Conservation (phyloP, 2,888 invertebrate species). For the Drosophila flavopinicola region DNA sequence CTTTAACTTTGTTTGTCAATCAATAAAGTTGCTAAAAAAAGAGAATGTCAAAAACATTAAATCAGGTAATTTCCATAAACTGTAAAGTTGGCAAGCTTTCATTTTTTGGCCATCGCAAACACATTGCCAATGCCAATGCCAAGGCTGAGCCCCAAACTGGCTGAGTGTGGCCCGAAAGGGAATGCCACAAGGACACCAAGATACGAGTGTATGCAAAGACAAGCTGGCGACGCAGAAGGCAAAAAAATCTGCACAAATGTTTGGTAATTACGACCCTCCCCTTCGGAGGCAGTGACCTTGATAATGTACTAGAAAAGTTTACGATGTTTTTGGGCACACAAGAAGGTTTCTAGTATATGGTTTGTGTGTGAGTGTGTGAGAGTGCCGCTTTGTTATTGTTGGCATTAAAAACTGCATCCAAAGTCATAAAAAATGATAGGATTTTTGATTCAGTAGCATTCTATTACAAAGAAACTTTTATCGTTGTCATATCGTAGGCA, state of each 20-base stretch:
- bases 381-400: slow-evolving; percentile 16
- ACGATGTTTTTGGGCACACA: slow-evolving; percentile 40
- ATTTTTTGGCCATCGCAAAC: slow-evolving; percentile 15
- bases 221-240: slow-evolving; percentile 9
- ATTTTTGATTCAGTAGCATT: slow-evolving; percentile 40
- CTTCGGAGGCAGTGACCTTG: slow-evolving; percentile 29
- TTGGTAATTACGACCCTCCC: slow-evolving; percentile 32
- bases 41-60: background rate
- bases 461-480: slow-evolving; percentile 11
- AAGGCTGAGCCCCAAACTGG: slow-evolving; percentile 13
- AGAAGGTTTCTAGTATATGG: background rate
- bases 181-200: slow-evolving; percentile 6
- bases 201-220: slow-evolving; percentile 1
- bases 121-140: slow-evolving; percentile 38
- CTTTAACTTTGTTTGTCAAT: slow-evolving; percentile 1
- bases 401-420: slow-evolving; percentile 62
- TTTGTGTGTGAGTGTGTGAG: slow-evolving; percentile 3
- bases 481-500: slow-evolving; percentile 36
- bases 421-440: slow-evolving; percentile 39
- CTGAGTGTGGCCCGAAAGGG: background rate
- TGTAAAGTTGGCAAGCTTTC: slow-evolving; percentile 55
- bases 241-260: slow-evolving; percentile 24
- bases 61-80: slow-evolving; percentile 62
- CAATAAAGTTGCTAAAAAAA: slow-evolving; percentile 5
- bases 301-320: slow-evolving; percentile 40